Percentiles rank a stretch among this genome's conserved stretches.
These are phyloP conservation scores for Mycogona germanica DNA, from an alignment of 2,888 invertebrate genomes.

Conservation along the genomic window DNA sequence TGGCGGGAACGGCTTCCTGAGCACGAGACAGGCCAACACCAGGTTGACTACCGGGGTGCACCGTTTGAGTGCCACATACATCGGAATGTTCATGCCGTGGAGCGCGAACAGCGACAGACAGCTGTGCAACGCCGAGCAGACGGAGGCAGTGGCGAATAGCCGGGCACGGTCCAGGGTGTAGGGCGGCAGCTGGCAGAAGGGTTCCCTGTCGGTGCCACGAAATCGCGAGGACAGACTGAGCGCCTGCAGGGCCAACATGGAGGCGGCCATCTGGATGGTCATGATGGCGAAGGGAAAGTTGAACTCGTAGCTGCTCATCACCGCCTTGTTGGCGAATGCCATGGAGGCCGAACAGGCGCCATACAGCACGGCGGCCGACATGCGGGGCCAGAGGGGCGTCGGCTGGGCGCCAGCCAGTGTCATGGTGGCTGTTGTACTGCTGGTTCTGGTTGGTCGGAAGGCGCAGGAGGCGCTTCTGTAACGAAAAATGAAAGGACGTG, in stretches of 20 bases:
- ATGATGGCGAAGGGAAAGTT: constrained; percentile 41
- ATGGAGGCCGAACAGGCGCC: constrained; percentile 35
- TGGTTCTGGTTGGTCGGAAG: no score
- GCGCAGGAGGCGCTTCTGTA: no score
- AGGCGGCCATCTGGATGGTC: constrained; percentile 38
- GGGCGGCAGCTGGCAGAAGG: constrained; percentile 27
- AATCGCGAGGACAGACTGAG: not conserved
- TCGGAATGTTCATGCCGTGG: constrained; percentile 41
- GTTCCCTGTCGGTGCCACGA: not conserved
- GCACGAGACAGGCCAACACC: constrained; percentile 31
- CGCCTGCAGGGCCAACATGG: constrained; percentile 31
- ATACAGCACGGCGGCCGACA: constrained; percentile 34
- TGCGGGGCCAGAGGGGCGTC: no score
- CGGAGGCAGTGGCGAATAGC: constrained; percentile 36
- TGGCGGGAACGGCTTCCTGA: constrained; percentile 32
- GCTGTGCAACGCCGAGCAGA: constrained; percentile 38
- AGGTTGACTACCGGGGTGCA: constrained; percentile 37
- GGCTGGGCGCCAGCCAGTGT: no score
- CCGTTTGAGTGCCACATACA: constrained; percentile 41
- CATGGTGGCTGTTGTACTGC: no score
- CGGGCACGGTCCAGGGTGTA: constrained; percentile 35
- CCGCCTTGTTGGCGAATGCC: constrained; percentile 36
- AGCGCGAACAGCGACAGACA: constrained; percentile 39
- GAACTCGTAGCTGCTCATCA: constrained; percentile 36
- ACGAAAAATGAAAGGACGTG: no score